These are phyloP conservation scores for Xestia sexstrigata DNA, from an alignment of 2,888 invertebrate species.

Conservation along the genomic window DNA sequence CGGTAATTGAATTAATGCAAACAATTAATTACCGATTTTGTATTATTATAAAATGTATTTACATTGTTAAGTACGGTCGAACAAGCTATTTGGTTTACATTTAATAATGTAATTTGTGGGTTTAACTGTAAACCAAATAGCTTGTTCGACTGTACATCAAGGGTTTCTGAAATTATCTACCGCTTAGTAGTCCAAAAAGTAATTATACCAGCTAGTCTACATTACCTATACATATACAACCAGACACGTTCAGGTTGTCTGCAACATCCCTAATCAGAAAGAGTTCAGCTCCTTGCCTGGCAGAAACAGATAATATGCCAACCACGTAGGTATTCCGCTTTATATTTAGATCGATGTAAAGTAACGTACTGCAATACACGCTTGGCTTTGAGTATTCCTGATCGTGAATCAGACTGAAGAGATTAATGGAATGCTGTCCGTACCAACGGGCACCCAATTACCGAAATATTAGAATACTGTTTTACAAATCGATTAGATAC, in stretches of 20 bases:
- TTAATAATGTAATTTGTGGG: too few relatives aligned
- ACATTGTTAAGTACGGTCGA: too few relatives aligned
- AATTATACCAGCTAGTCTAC: conserved; percentile 17
- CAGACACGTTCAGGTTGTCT: conserved; percentile 26
- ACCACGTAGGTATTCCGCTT: conserved; percentile 67
- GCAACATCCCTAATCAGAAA: conserved; percentile 52
- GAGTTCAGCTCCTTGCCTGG: conserved; percentile 43
- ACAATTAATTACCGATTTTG: neutral
- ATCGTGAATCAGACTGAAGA: conserved; percentile 57
- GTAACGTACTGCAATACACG: conserved; percentile 43
- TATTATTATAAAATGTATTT: conserved; percentile 10
- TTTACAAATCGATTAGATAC: conserved; percentile 10
- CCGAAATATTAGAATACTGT: neutral
- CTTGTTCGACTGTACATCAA: too few relatives aligned
- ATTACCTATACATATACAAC: conserved; percentile 4
- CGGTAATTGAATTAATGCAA: neutral
- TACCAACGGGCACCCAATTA: conserved; percentile 24
- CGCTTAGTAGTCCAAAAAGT: neutral
- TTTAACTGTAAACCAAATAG: too few relatives aligned
- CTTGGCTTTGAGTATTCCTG: conserved; percentile 48
- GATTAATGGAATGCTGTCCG: conserved; percentile 56
- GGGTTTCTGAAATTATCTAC: neutral
- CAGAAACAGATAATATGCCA: conserved; percentile 69
- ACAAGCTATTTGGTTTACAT: too few relatives aligned
- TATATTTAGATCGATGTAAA: conserved; percentile 71